phyloP scores from a whole-genome alignment of 2,797 vertebrate species.

The Diceros bicornis region DNA sequence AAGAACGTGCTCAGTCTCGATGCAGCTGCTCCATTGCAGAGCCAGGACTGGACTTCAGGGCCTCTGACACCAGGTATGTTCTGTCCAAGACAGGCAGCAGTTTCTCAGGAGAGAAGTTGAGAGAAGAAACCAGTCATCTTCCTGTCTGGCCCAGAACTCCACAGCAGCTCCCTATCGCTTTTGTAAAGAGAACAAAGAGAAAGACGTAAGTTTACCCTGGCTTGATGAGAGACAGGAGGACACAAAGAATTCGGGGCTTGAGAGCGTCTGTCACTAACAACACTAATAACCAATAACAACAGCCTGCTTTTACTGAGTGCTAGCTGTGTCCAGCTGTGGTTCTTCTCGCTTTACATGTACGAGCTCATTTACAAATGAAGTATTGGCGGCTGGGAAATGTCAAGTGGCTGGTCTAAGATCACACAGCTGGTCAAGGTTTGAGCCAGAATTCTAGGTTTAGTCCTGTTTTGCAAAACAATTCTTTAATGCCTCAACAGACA shows the following conservation, averaged over 20 bases:
- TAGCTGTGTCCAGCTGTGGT: neutral
- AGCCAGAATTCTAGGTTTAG: neutral
- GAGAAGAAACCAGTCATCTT: neutral
- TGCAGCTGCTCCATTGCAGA: neutral
- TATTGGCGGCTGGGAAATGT: neutral
- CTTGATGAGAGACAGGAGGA: neutral
- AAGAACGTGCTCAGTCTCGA: neutral
- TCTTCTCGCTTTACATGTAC: neutral
- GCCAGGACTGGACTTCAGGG: neutral
- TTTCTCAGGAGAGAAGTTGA: neutral
- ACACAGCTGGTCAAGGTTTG: neutral
- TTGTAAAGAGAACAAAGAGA: neutral
- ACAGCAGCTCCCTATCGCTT: neutral
- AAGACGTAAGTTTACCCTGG: neutral
- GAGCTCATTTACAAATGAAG: conserved; percentile 7
- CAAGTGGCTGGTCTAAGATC: neutral
- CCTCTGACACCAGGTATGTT: neutral
- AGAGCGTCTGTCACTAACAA: neutral
- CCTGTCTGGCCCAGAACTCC: neutral
- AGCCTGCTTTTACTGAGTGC: neutral
- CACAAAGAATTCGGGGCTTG: neutral
- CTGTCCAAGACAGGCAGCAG: neutral
- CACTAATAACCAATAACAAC: no score
- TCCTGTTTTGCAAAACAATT: neutral
- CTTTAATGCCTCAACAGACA: neutral